Percentiles rank a stretch among this genome's conserved stretches.
These are phyloP conservation scores for Potorous gilbertii DNA, from an alignment of 2,797 vertebrate genomes.

Conservation along the genomic window DNA sequence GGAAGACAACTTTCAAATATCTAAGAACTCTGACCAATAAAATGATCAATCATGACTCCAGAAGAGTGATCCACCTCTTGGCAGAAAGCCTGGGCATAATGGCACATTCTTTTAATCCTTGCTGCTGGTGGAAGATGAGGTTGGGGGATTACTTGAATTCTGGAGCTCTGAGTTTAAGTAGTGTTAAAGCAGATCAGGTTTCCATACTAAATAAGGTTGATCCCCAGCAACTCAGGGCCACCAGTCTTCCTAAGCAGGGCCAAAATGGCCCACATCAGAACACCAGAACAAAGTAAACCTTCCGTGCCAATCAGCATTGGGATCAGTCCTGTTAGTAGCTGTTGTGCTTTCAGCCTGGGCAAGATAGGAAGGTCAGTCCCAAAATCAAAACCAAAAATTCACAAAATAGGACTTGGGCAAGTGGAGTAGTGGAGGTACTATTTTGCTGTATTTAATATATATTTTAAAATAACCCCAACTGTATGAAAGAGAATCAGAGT, in stretches of 20 bases:
- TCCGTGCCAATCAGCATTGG: not conserved
- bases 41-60: not conserved
- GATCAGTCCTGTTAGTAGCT: not conserved
- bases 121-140: not conserved
- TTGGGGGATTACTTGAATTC: not conserved
- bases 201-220: not conserved
- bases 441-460: not conserved
- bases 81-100: not conserved
- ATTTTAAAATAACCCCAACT: not conserved
- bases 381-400: not conserved
- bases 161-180: not conserved
- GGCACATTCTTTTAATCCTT: not conserved
- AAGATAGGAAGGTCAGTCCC: not conserved
- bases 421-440: not conserved
- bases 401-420: not conserved
- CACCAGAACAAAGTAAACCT: not conserved
- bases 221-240: not conserved
- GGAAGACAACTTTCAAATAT: not conserved
- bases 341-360: not conserved
- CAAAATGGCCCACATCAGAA: not conserved
- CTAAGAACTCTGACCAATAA: not conserved
- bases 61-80: not conserved
- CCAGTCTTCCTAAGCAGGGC: not conserved
- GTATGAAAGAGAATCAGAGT: not conserved
- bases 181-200: not conserved